Conservation (phyloP, 2,888 invertebrate genomes). For the Heliconius charithonia region DNA sequence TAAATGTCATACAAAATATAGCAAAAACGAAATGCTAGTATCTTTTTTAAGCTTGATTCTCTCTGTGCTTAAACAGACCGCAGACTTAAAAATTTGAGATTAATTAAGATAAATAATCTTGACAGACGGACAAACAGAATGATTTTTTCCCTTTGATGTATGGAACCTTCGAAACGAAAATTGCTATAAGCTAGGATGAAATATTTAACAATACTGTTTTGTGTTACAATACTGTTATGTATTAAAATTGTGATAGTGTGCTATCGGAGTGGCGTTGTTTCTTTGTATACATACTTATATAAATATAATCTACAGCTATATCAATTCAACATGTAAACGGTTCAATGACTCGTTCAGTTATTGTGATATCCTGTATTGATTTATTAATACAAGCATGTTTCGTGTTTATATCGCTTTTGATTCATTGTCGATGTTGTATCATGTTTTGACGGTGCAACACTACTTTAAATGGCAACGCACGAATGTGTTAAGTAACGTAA, state of each 20-base stretch:
- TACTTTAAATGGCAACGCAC: too few species aligned
- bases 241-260: not conserved
- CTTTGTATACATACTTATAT: not conserved
- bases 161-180: too few species aligned
- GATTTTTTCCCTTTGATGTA: too few species aligned
- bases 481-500: too few species aligned
- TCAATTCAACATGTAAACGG: not conserved
- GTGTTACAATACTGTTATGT: too few species aligned
- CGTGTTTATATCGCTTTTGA: not conserved
- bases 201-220: not conserved
- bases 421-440: not conserved
- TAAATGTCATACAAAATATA: not conserved
- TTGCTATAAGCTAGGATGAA: not conserved
- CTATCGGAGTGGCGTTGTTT: not conserved
- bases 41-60: not conserved
- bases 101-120: not conserved
- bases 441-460: not conserved
- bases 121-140: not conserved
- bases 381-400: not conserved
- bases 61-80: not conserved
- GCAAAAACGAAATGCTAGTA: not conserved
- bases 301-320: not conserved
- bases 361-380: not conserved
- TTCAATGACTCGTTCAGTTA: not conserved
- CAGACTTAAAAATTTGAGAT: not conserved